These are phyloP conservation scores for Formica aserva DNA, from an alignment of 2,888 invertebrate species.

Conservation along the genomic window DNA sequence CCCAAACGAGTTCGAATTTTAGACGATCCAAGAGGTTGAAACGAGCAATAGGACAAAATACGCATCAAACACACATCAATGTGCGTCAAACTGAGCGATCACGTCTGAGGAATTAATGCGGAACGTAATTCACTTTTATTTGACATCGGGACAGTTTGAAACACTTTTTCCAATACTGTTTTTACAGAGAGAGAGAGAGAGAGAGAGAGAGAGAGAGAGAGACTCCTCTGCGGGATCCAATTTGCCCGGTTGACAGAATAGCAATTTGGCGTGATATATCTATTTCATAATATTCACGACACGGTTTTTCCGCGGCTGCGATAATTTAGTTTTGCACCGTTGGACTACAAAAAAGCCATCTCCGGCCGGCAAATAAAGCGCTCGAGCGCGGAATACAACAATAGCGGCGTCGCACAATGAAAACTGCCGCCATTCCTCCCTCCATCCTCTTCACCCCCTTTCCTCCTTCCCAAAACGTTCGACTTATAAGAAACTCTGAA, in stretches of 20 bases:
- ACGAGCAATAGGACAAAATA: constrained; percentile 3
- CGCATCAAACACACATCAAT: constrained; percentile 1
- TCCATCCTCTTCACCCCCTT: background rate
- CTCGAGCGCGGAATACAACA: constrained; percentile 49
- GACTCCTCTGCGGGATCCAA: constrained; percentile 54
- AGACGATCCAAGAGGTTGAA: background rate
- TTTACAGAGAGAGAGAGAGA: constrained; percentile 32
- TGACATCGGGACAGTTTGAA: constrained; percentile 45
- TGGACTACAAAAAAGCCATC: constrained; percentile 57
- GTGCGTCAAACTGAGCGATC: constrained; percentile 10
- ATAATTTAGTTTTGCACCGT: constrained; percentile 59
- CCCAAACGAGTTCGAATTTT: background rate
- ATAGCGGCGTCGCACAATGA: constrained; percentile 48
- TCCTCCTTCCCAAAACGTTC: constrained; percentile 18
- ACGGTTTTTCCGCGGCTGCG: constrained; percentile 59
- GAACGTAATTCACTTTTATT: constrained; percentile 41
- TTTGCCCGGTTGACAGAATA: constrained; percentile 57
- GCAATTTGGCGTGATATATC: constrained; percentile 60
- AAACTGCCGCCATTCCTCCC: constrained; percentile 38
- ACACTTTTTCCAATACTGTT: constrained; percentile 56
- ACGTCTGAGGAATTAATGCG: constrained; percentile 28
- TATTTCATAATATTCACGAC: constrained; percentile 58
- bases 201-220: constrained; percentile 32
- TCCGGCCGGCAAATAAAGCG: constrained; percentile 58
- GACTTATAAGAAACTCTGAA: constrained; percentile 45